phyloP scores from a whole-genome alignment of 2,888 invertebrate species.

The Cistogaster globosa region DNA sequence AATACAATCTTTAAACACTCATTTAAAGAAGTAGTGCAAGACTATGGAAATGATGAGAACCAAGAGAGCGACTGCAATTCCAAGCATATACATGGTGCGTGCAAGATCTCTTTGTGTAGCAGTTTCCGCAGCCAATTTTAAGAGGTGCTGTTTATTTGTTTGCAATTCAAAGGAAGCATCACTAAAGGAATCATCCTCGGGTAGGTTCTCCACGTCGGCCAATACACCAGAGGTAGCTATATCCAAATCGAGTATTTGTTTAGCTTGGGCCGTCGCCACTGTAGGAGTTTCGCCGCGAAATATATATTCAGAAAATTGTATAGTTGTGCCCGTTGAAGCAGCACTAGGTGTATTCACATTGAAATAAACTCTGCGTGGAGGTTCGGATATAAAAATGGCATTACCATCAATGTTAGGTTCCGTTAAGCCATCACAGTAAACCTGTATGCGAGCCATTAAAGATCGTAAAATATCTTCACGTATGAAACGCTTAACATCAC shows the following conservation, averaged over 20 bases:
- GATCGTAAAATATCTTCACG: constrained; percentile 94
- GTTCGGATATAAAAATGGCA: constrained; percentile 90
- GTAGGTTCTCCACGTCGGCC: constrained; percentile 90
- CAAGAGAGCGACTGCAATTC: constrained; percentile 86
- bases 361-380: constrained; percentile 93
- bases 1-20: constrained; percentile 20
- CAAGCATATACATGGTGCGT: constrained; percentile 84
- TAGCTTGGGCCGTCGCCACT: constrained; percentile 91
- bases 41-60: constrained; percentile 85
- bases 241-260: constrained; percentile 91
- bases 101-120: constrained; percentile 82
- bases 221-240: constrained; percentile 88
- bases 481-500: constrained; percentile 88
- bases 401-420: constrained; percentile 78
- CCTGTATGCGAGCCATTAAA: constrained; percentile 91
- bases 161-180: constrained; percentile 73
- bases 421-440: constrained; percentile 96
- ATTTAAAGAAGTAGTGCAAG: constrained; percentile 83
- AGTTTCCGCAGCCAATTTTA: constrained; percentile 28
- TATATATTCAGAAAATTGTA: constrained; percentile 94
- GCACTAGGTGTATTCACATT: constrained; percentile 84
- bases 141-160: constrained; percentile 48
- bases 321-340: constrained; percentile 70
- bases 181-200: constrained; percentile 86
- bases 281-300: constrained; percentile 95